Conservation (phyloP, 2,797 vertebrate genomes). For the Epinephelus coioides region DNA sequence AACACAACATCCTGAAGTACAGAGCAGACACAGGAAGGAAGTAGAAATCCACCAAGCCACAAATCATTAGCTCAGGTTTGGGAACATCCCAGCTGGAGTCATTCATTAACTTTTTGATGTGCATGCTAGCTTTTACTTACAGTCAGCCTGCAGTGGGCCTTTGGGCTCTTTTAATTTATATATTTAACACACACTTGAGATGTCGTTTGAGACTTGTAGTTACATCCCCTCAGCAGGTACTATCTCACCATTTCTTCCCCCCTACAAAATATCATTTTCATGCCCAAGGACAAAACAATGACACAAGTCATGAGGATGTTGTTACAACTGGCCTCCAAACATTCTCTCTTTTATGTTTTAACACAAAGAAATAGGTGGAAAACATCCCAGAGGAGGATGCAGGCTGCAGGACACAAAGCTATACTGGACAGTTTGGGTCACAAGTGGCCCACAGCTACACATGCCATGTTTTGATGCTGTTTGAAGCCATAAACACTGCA, state of each 20-base stretch:
- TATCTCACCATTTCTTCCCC: constrained; percentile 2
- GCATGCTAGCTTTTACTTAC: not conserved
- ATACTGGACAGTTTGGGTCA: constrained; percentile 3
- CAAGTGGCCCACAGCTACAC: constrained; percentile 16
- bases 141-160: not conserved
- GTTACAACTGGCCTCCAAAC: constrained; percentile 46
- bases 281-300: not conserved
- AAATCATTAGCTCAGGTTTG: constrained; percentile 21
- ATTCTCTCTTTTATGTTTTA: constrained; percentile 4
- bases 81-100: not conserved
- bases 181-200: not conserved
- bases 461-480: constrained; percentile 21
- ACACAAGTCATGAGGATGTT: constrained; percentile 40
- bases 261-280: not conserved
- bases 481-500: constrained; percentile 14
- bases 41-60: constrained; percentile 12
- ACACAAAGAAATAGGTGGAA: constrained; percentile 17
- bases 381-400: constrained; percentile 28
- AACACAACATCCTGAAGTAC: constrained; percentile 22
- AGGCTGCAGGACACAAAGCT: constrained; percentile 19
- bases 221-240: not conserved
- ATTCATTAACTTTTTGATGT: not conserved
- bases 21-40: constrained; percentile 12
- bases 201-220: not conserved
- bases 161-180: not conserved